These are phyloP conservation scores for Bufo bufo DNA, from an alignment of 2,113 vertebrate species.

Conservation along the genomic window DNA sequence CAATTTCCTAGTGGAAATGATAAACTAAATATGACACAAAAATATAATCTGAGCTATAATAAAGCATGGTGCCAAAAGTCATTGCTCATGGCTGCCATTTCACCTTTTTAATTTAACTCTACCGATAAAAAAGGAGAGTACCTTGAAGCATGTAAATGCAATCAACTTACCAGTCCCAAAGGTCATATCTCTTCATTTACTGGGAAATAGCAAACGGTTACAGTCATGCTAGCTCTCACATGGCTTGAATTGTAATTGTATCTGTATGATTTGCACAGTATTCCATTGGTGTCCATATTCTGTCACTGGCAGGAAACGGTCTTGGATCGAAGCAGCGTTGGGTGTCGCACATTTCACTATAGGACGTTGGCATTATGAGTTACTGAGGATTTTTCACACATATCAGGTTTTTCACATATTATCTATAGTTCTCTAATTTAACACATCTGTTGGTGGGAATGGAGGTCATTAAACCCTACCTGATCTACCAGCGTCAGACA, in stretches of 20 bases:
- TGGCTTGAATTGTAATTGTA: slow-evolving; percentile 36
- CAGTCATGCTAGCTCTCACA: slow-evolving; percentile 44
- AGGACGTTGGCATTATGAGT: not conserved
- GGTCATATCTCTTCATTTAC: slow-evolving; percentile 47
- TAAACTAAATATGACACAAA: slow-evolving; percentile 31
- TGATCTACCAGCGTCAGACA: slow-evolving; percentile 31
- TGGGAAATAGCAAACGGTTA: slow-evolving; percentile 43
- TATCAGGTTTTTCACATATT: slow-evolving; percentile 40
- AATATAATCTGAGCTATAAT: slow-evolving; percentile 30
- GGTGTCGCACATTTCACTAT: not conserved
- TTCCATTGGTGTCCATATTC: slow-evolving; percentile 22
- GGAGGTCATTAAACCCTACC: slow-evolving; percentile 41
- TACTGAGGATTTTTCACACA: slow-evolving; percentile 38
- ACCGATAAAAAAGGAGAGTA: slow-evolving; percentile 42
- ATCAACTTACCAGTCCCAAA: slow-evolving; percentile 48
- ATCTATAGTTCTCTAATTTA: slow-evolving; percentile 35
- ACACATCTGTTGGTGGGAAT: slow-evolving; percentile 47
- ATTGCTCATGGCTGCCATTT: slow-evolving; percentile 42
- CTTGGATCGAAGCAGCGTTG: not conserved
- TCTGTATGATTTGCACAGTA: slow-evolving; percentile 24
- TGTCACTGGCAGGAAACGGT: not conserved
- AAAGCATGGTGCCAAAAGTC: slow-evolving; percentile 30
- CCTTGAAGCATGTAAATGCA: slow-evolving; percentile 53
- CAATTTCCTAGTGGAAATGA: slow-evolving; percentile 15
- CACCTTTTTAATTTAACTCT: slow-evolving; percentile 49